Evolutionary conservation across 2,888 invertebrate genomes (phyloP), one percentile per base, ranked within the genome.

Genomic region (Eupithecia subumbrata): DNA sequence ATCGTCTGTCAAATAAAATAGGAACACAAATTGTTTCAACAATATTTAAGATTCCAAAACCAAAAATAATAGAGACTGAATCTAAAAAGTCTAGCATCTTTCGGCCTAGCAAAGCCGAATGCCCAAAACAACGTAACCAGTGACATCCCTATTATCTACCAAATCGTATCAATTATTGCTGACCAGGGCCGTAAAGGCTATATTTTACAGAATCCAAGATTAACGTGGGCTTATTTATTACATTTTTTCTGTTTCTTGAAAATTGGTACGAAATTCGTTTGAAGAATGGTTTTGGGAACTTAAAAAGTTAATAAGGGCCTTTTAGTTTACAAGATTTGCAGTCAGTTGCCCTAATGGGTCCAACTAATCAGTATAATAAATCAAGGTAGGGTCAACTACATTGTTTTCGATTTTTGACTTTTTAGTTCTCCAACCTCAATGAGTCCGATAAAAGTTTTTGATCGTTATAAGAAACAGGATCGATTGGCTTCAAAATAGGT

Each of bases 81-180:
- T 22, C 3, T 56, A 22, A 22, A 25, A 25, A 25, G 22, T 22
- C 22, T 5, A 12, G 0, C 8, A 34, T 18, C 3, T 5, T 64
- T 64, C 64, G 64, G 34, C 34, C 34, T 64, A 9, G 64, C 12
- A 18, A 64, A 64, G 22, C 64, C 64, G 64, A 64, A 64, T 18
- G 16, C 64, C 5, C 34, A 18, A 64, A 64, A 64, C 16, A 64
- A 18, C 34, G 64, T 18, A 18, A 9, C 0, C 34, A 18, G 52
- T 18, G 8, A 34, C 67, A 67, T 67, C 37, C 22, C 40, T 67
- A 22, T 34, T 67, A 40, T 34, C 34, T 37, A 67, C 37, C 67
- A 40, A 64, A 74, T 74, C 64, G 64, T 40, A 70, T 74, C 70
- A 74, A 70, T 70, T 70, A 66, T 70, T 74, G 66, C 73, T 73